Base-by-base conservation (phyloP, 2,113 vertebrate species). In the Naja naja region DNA sequence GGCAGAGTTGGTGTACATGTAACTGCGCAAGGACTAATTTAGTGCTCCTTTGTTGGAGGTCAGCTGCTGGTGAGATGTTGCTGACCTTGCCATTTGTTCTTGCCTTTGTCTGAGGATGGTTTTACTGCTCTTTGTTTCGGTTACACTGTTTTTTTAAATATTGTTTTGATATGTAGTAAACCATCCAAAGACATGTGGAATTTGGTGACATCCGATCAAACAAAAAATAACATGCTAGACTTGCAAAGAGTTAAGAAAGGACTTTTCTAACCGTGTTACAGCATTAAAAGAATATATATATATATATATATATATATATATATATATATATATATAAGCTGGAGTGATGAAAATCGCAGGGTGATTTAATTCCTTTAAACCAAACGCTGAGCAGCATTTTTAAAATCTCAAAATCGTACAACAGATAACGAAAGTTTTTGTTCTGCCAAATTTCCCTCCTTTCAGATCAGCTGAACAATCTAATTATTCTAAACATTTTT, bases 291-390 rank as follows among this genome's bases (percentile, higher is more conserved):
- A 93, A 34, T 23, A 88, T 52, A 52, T 52, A 45, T 45, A 45
- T 45, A 45, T 45, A n/a, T n/a, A n/a, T n/a, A n/a, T n/a, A n/a
- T n/a, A 34, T 23, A 88, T 52, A 52, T 52, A 45, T 45, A 34
- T 23, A 88, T 52, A 52, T 52, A 45, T 45, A 64, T 11, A 27
- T 27, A 69, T 14, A 64, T 53, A 9, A 52, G 90, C 0, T 0
- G 12, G 69, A 91, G 88, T 9, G 25, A 85, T 4, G 11, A 53
- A 90, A 85, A 93, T 27, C 20, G 39, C 58, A 74, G 53, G 55
- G 86, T 90, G 93, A 96, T 90, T 90, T 86, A 64, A 91, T 10
- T 52, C n/a, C 56, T 47, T 88, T 49, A 53, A 87, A 91, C 9
- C 5, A 88, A 56, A 64, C 92, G 49, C 90, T 43, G 30, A 47